phyloP scores from a whole-genome alignment of 2,113 vertebrate species.

The Barnardius zonarius region DNA sequence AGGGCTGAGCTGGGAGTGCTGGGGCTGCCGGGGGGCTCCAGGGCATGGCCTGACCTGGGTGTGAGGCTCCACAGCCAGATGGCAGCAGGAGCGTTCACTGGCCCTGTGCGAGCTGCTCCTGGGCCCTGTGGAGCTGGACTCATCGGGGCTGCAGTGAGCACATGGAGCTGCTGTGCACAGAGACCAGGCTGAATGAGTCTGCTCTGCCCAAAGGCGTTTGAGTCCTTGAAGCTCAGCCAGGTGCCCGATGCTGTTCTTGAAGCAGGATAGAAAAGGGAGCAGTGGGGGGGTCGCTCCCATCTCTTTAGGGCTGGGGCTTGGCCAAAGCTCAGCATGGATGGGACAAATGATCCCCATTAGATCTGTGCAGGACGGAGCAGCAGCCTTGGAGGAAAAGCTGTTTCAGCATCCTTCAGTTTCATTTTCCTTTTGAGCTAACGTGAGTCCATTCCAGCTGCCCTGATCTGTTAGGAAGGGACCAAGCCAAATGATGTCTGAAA shows the following conservation, averaged over 20 bases:
- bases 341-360: accelerated
- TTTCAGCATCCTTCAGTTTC: accelerated
- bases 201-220: conserved; percentile 30
- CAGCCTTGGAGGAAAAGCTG: accelerated
- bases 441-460: accelerated
- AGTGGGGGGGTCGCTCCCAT: accelerated
- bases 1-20: accelerated
- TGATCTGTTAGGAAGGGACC: too few relatives aligned
- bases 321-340: accelerated
- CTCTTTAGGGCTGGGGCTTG: background rate
- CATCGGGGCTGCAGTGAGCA: background rate
- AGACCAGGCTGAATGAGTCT: background rate
- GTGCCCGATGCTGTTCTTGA: background rate
- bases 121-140: accelerated
- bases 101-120: background rate
- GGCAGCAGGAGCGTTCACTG: background rate
- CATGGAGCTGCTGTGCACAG: background rate
- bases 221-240: conserved; percentile 48
- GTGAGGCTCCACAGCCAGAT: accelerated
- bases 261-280: background rate
- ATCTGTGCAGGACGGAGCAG: accelerated
- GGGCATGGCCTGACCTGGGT: accelerated
- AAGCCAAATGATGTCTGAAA: background rate
- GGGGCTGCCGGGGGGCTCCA: accelerated
- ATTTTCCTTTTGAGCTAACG: accelerated